Evolutionary conservation across 2,888 invertebrate genomes (phyloP).

Genomic region (Holacanthella duospinosa): DNA sequence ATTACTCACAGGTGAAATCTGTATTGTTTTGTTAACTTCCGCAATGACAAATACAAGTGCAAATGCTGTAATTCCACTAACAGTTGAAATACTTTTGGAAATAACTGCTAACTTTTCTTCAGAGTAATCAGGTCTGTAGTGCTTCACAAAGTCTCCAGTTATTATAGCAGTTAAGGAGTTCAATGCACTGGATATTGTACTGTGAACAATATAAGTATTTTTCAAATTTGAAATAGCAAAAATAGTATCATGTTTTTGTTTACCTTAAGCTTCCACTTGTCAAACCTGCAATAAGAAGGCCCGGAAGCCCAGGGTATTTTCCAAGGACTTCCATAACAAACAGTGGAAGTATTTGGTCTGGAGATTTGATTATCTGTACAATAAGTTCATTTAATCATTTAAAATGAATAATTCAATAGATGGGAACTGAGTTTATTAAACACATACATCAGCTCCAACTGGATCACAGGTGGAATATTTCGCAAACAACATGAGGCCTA

Average conservation of each 20-base stretch:
- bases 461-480: no score
- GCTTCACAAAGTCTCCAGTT: slow-evolving; percentile 19
- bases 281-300: slow-evolving; percentile 78
- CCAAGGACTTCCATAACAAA: slow-evolving; percentile 49
- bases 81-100: slow-evolving; percentile 14
- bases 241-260: neutral
- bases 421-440: no score
- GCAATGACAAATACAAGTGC: slow-evolving; percentile 14
- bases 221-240: neutral
- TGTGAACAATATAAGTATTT: slow-evolving; percentile 4
- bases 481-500: no score
- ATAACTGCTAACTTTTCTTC: slow-evolving; percentile 37
- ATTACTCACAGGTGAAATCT: neutral
- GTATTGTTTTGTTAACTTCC: slow-evolving; percentile 12
- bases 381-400: no score
- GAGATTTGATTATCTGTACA: slow-evolving; percentile 20
- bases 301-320: slow-evolving; percentile 64
- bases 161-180: slow-evolving; percentile 45
- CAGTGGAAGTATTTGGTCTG: slow-evolving; percentile 41
- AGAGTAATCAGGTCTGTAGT: slow-evolving; percentile 42
- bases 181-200: slow-evolving; percentile 25
- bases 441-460: no score
- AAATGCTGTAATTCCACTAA: slow-evolving; percentile 13
- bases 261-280: slow-evolving; percentile 68
- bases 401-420: no score